phyloP scores from a whole-genome alignment of 2,113 vertebrate species.

The Malurus elegans region DNA sequence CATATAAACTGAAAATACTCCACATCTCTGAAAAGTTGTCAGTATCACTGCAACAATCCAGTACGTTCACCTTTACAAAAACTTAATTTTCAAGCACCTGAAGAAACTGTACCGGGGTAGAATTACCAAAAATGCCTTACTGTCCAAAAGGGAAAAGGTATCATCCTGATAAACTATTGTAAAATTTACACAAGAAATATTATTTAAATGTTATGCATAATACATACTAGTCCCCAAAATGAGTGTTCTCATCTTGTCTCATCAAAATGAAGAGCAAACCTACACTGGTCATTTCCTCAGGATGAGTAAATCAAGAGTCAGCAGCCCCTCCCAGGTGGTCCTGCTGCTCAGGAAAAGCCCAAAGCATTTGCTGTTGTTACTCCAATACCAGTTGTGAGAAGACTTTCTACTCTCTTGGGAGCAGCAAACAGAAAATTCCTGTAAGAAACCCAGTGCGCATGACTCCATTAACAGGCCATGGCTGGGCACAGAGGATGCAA shows the following conservation, averaged over 20 bases:
- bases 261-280: slow-evolving; percentile 48
- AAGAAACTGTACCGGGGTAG: background rate
- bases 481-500: slow-evolving; percentile 65
- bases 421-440: slow-evolving; percentile 62
- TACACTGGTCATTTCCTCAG: slow-evolving; percentile 40
- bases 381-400: slow-evolving; percentile 55
- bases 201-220: background rate
- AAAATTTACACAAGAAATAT: background rate
- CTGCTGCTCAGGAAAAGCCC: slow-evolving; percentile 61
- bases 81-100: background rate
- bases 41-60: background rate
- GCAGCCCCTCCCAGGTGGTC: slow-evolving; percentile 44
- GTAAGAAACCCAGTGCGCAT: slow-evolving; percentile 18
- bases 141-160: background rate
- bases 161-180: background rate
- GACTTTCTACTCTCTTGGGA: slow-evolving; percentile 47
- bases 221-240: background rate
- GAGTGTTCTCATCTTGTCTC: slow-evolving; percentile 35
- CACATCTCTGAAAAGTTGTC: background rate
- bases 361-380: slow-evolving; percentile 54
- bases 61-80: background rate
- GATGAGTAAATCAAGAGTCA: slow-evolving; percentile 53
- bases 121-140: background rate
- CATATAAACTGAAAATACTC: background rate
- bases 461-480: slow-evolving; percentile 58